Evolutionary conservation across 2,888 invertebrate species (phyloP).

Genomic region (Hirtodrosophila histrioides): DNA sequence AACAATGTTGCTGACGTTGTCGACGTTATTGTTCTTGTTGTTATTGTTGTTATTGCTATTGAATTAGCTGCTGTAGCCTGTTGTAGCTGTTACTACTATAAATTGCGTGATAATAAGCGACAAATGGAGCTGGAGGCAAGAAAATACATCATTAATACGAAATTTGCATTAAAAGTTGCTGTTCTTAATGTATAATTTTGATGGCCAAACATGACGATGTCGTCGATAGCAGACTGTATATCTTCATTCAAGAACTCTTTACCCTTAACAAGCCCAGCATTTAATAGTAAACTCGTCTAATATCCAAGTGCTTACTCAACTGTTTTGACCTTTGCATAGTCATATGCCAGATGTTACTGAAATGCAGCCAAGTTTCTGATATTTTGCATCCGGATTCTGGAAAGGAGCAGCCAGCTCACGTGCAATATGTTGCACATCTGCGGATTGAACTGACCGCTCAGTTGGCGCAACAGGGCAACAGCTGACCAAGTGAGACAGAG

Average conservation of each 20-base stretch:
- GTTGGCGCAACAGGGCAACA: slow-evolving; percentile 1
- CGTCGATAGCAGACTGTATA: too few relatives aligned
- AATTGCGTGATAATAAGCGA: slow-evolving; percentile 38
- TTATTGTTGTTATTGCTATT: slow-evolving; percentile 7
- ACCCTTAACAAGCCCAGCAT: slow-evolving; percentile 9
- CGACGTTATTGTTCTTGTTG: slow-evolving; percentile 16
- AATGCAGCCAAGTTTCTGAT: neutral
- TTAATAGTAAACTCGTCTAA: neutral
- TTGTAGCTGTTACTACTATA: slow-evolving; percentile 2
- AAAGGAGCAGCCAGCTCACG: neutral
- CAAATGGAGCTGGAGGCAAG: slow-evolving; percentile 9
- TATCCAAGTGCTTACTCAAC: slow-evolving; percentile 4
- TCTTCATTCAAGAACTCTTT: too few relatives aligned
- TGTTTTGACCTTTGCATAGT: slow-evolving; percentile 51
- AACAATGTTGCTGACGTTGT: slow-evolving; percentile 61
- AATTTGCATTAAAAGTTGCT: too few relatives aligned
- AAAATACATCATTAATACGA: neutral
- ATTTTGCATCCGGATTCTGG: neutral
- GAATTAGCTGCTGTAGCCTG: neutral
- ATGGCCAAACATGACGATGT: too few relatives aligned
- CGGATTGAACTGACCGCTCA: slow-evolving; percentile 12
- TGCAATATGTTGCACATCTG: slow-evolving; percentile 18
- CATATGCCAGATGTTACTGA: slow-evolving; percentile 38
- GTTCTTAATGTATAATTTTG: too few relatives aligned
- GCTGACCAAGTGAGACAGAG: neutral